Conservation (phyloP, 2,113 vertebrate species). For the Pterocles gutturalis region DNA sequence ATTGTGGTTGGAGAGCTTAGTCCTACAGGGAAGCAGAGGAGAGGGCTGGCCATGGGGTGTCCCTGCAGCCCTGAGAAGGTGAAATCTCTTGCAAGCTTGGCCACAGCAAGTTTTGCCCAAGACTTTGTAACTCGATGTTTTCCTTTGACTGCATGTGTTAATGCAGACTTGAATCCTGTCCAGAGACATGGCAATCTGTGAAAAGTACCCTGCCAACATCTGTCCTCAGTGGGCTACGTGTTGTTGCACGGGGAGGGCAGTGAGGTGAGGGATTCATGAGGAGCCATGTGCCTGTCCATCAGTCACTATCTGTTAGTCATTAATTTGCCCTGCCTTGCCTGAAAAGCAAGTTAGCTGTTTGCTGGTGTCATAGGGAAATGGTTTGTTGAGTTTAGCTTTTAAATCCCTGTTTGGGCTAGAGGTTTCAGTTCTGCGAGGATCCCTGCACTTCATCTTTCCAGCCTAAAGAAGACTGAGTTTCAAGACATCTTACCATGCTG, state of each 20-base stretch:
- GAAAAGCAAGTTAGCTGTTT: not conserved
- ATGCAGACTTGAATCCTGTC: not conserved
- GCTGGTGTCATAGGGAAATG: not conserved
- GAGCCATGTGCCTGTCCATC: not conserved
- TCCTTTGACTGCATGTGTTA: not conserved
- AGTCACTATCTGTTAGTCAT: not conserved
- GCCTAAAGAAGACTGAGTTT: conserved; percentile 10
- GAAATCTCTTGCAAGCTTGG: not conserved
- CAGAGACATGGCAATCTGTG: not conserved
- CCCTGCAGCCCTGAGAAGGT: not conserved
- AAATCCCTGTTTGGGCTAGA: not conserved
- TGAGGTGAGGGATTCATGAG: not conserved
- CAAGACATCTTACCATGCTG: not conserved
- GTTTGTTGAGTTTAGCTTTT: not conserved
- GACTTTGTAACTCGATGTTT: fast-evolving
- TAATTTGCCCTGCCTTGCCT: not conserved
- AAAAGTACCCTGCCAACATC: not conserved
- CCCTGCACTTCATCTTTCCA: not conserved
- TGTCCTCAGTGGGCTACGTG: not conserved
- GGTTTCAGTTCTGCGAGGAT: not conserved
- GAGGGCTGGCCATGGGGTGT: not conserved
- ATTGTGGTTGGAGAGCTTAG: not conserved
- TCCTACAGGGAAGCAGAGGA: fast-evolving
- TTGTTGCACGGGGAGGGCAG: not conserved
- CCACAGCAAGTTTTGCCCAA: not conserved